Conservation (phyloP, 1,140 invertebrate species). For the Trichogramma pretiosum region DNA sequence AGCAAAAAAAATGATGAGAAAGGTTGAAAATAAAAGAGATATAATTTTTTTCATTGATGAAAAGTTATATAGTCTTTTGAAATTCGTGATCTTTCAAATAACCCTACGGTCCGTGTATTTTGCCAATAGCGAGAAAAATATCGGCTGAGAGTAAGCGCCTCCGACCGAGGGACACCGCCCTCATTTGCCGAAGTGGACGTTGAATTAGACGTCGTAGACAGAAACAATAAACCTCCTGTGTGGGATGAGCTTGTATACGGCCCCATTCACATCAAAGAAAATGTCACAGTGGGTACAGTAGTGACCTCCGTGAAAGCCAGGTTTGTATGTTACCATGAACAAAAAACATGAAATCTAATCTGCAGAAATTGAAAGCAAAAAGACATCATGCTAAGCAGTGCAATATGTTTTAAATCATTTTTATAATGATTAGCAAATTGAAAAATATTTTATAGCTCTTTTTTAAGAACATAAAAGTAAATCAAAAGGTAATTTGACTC, state of each 20-base stretch:
- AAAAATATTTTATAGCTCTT: too few species aligned
- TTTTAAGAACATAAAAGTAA: too few species aligned
- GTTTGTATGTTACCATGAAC: slow-evolving; percentile 71
- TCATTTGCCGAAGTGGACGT: slow-evolving; percentile 89
- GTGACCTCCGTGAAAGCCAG: slow-evolving; percentile 94
- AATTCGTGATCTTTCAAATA: slow-evolving; percentile 35
- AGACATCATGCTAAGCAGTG: slow-evolving; percentile 39
- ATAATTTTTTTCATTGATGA: too few species aligned
- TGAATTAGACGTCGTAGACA: slow-evolving; percentile 94
- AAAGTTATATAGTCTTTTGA: slow-evolving; percentile 23
- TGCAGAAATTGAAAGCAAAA: slow-evolving; percentile 6
- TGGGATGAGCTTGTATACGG: slow-evolving; percentile 90
- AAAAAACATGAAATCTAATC: slow-evolving; percentile 24
- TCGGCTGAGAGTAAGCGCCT: slow-evolving; percentile 85
- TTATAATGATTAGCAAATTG: too few species aligned
- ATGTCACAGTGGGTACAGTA: slow-evolving; percentile 94
- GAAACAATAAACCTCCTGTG: slow-evolving; percentile 93
- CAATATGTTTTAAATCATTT: slow-evolving; percentile 17
- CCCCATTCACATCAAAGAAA: slow-evolving; percentile 93
- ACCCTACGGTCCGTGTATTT: slow-evolving; percentile 49
- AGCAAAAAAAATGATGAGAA: slow-evolving; percentile 2
- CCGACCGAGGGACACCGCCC: slow-evolving; percentile 79
- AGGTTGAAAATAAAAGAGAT: too few species aligned
- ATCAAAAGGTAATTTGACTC: too few species aligned
- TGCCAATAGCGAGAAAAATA: slow-evolving; percentile 86